A percentile compares a stretch with the other conserved stretches of the same genome.
Evolutionary conservation across 2,797 vertebrate species (phyloP).

Genomic region (Chromobotia macracanthus): DNA sequence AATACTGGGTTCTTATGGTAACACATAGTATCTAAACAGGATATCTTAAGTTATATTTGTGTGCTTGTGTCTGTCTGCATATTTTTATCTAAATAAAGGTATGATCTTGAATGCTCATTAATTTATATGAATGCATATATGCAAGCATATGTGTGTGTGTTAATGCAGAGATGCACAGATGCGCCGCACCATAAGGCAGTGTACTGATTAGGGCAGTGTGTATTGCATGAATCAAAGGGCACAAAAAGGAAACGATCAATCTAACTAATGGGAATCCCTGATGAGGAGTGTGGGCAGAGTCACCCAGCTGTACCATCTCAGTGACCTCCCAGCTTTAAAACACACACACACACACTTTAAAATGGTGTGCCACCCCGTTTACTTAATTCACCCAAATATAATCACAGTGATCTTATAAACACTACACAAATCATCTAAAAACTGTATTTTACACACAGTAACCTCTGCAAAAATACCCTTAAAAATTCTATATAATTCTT

Average conservation of each 20-base stretch:
- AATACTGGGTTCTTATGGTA: not conserved
- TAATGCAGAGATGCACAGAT: constrained; percentile 76
- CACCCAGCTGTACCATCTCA: constrained; percentile 77
- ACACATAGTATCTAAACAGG: not conserved
- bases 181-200: constrained; percentile 79
- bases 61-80: constrained; percentile 25
- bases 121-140: constrained; percentile 38
- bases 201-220: constrained; percentile 81
- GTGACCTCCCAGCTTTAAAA: constrained; percentile 74
- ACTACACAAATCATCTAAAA: not conserved
- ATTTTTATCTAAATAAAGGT: constrained; percentile 13
- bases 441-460: not conserved
- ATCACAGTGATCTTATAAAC: constrained; percentile 17
- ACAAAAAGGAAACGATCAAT: constrained; percentile 82
- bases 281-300: constrained; percentile 69
- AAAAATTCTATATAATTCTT: not conserved
- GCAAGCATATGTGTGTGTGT: constrained; percentile 52
- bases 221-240: constrained; percentile 84
- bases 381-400: constrained; percentile 53
- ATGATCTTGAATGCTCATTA: constrained; percentile 58
- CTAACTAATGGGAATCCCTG: constrained; percentile 82
- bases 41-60: not conserved
- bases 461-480: not conserved
- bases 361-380: not conserved
- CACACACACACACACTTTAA: constrained; percentile 16